A percentile compares a stretch with the other conserved stretches of the same genome.
phyloP scores from a whole-genome alignment of 2,888 invertebrate genomes.

The Phyto melanocephala region DNA sequence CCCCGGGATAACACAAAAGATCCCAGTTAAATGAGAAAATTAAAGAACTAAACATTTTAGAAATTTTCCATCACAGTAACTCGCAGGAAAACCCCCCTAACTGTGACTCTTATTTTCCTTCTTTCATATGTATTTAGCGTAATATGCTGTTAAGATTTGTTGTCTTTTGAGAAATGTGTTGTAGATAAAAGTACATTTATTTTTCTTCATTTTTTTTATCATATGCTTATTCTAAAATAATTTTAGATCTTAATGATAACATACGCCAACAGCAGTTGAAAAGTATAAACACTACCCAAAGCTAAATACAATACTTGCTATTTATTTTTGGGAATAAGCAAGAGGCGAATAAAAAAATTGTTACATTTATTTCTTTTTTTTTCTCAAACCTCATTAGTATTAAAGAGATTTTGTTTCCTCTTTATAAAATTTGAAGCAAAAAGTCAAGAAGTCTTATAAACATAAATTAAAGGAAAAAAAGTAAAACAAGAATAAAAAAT shows the following conservation, averaged over 20 bases:
- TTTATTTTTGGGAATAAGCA: background rate
- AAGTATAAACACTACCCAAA: background rate
- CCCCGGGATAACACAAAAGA: too few relatives aligned
- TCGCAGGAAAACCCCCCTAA: background rate
- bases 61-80: too few relatives aligned
- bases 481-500: too few relatives aligned
- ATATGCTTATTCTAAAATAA: background rate
- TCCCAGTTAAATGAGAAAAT: too few relatives aligned
- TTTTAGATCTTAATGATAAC: constrained; percentile 51
- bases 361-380: too few relatives aligned
- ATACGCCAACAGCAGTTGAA: constrained; percentile 37
- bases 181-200: background rate
- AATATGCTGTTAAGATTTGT: constrained; percentile 4
- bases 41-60: too few relatives aligned
- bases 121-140: background rate
- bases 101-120: background rate
- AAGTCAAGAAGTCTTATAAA: too few relatives aligned
- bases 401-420: too few relatives aligned
- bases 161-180: constrained; percentile 9
- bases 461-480: too few relatives aligned
- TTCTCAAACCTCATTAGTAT: too few relatives aligned
- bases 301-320: background rate
- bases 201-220: background rate
- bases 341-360: background rate
- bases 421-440: too few relatives aligned